A percentile compares a stretch with the other conserved stretches of the same genome.
Conservation (phyloP, 1,140 invertebrate genomes). For the Thaumatotibia leucotreta region DNA sequence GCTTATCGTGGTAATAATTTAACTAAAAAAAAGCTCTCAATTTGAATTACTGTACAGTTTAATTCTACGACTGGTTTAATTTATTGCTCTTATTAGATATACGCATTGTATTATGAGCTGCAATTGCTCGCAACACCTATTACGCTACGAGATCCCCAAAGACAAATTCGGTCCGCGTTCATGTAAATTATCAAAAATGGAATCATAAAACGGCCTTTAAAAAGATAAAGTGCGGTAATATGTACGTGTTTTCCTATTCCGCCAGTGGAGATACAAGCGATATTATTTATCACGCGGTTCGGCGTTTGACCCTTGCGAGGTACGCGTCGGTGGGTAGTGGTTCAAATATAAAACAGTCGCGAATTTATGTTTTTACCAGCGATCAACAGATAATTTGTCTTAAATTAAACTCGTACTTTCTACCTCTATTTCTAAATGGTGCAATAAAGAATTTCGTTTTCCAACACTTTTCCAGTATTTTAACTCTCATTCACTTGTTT, state of each 20-base stretch:
- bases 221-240: constrained; percentile 13
- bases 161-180: not conserved
- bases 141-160: not conserved
- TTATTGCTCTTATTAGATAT: too few relatives aligned
- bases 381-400: too few relatives aligned
- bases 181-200: constrained; percentile 4
- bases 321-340: not conserved
- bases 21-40: too few relatives aligned
- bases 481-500: too few relatives aligned
- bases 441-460: too few relatives aligned
- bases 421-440: too few relatives aligned
- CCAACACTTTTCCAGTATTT: too few relatives aligned
- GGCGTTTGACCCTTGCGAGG: constrained; percentile 17
- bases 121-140: not conserved
- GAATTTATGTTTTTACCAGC: not conserved
- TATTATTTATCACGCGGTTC: constrained; percentile 19
- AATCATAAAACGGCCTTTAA: constrained; percentile 13
- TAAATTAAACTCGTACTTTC: too few relatives aligned
- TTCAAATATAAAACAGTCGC: not conserved
- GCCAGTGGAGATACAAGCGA: constrained; percentile 4
- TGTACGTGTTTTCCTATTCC: constrained; percentile 5
- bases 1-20: too few relatives aligned
- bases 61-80: too few relatives aligned
- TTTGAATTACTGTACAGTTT: too few relatives aligned
- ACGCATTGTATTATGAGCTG: not conserved